phyloP scores from a whole-genome alignment of 2,113 vertebrate genomes.

The Cinclus cinclus region DNA sequence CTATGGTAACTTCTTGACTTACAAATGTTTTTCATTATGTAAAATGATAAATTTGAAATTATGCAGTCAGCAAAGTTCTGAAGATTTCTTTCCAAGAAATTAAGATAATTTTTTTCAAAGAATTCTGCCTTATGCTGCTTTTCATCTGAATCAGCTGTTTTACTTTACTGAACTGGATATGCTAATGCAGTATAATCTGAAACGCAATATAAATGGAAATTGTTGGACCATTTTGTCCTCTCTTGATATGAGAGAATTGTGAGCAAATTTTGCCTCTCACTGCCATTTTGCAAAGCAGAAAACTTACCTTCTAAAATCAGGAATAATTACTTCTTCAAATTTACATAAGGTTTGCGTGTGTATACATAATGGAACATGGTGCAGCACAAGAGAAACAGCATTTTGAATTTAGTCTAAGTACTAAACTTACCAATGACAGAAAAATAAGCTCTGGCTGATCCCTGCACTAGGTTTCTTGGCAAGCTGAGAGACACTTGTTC shows the following conservation, averaged over 20 bases:
- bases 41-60: not conserved
- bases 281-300: not conserved
- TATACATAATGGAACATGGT: not conserved
- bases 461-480: slow-evolving; percentile 49
- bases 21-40: not conserved
- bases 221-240: not conserved
- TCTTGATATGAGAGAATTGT: not conserved
- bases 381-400: not conserved
- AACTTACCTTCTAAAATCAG: not conserved
- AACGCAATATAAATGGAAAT: not conserved
- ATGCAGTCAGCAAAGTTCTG: not conserved
- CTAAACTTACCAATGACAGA: slow-evolving; percentile 66
- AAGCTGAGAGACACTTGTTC: slow-evolving; percentile 41
- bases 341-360: not conserved
- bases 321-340: not conserved
- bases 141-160: not conserved
- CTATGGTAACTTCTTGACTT: not conserved
- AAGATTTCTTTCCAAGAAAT: not conserved
- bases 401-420: not conserved
- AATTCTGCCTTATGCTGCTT: not conserved
- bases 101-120: not conserved
- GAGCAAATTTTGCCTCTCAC: not conserved
- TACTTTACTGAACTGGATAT: not conserved
- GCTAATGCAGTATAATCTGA: not conserved
- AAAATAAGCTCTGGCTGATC: slow-evolving; percentile 66